Base-by-base conservation (phyloP, 92 coral and sea anemone species). In the Umimayanthus kanabou region DNA sequence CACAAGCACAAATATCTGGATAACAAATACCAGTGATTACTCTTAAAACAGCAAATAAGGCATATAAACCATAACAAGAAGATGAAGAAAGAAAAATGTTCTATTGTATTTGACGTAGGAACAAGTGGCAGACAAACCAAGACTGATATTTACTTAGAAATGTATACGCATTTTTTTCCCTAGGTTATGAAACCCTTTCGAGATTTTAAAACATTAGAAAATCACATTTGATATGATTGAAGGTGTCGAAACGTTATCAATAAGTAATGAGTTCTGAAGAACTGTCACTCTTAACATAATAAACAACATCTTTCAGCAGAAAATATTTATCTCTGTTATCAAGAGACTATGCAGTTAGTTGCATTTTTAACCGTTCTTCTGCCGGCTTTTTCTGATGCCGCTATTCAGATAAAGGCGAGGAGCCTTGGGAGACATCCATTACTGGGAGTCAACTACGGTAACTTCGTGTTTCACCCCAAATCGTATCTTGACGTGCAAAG, bases 401-500 rank as follows among this genome's bases (percentile, higher is more conserved):
- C 47, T 30, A 1, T 30, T 70, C 22, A 73, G 42, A 16, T 73
- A 22, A 11, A 29, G 23, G 78, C 78, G 1, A 73, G 40, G 29
- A 73, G 25, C 10, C 78, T 73, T 73, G 78, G 78, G 4, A 37
- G 78, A 37, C 78, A 73, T 37, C 18, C 78, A 30, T 18, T 40
- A 73, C 22, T 73, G 0, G 78, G 78, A 22, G 43, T 73, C 2
- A 73, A 73, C 23, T 73, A 73, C 23, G 78, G 78, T 18, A 73
- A 73, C 78, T 73, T 73, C 29, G 43, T 73, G 20, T 18, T 73
- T 37, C 78, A 73, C 23, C 78, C 39, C n/a, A 73, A 73, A 22
- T 73, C 78, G 25, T 73, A 73, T 73, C 78, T 73, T 33, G 47
- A 37, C 2, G 47, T 73, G 23, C 65, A 57, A 15, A 22, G 37